Base-by-base conservation (phyloP, 2,888 invertebrate species). In the Leptinotarsa haldemani region DNA sequence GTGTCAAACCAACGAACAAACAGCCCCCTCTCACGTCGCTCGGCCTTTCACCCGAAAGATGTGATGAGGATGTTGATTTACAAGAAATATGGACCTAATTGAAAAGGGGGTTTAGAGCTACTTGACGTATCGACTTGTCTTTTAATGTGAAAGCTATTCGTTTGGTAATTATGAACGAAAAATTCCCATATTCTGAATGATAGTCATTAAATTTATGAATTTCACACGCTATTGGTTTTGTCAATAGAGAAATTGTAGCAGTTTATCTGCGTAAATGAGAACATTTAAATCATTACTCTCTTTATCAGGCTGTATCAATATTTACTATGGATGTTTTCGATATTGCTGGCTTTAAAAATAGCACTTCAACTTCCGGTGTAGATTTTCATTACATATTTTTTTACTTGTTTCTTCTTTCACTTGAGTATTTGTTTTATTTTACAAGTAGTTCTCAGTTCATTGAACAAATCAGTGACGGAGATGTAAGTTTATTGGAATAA, bases 231-330 rank as follows among this genome's bases (percentile, higher is more conserved):
- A 53, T 66, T 66, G 25, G 53, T 65, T 74, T 58, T 65, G 72
- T 72, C 75, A 71, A 75, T 75, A 75, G 72, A 75, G 72, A 72
- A 75, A 72, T 64, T 75, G 71, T 74, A 69, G 69, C 69, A 67
- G 30, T 48, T n/a, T 74, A 72, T 74, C 63, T 71, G 63, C 63
- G 52, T 48, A 71, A 75, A 75, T 65, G 69, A 48, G 75, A 70
- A 72, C 75, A 70, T 75, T 72, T 61, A 64, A 72, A 72, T 75
- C 70, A 75, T 75, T 75, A 75, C 70, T 72, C 70, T 75, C 71
- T 63, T 72, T 69, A 74, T 74, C 74, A 66, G 69, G 50, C 65
- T 69, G 69, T 72, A 75, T 75, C 75, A 75, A 75, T 75, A 72
- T 72, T 75, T 75, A 69, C 71, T 74, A 46, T 74, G 56, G 56